These are phyloP conservation scores for Plagiodera versicolora DNA, from an alignment of 2,888 invertebrate species.

Conservation along the genomic window DNA sequence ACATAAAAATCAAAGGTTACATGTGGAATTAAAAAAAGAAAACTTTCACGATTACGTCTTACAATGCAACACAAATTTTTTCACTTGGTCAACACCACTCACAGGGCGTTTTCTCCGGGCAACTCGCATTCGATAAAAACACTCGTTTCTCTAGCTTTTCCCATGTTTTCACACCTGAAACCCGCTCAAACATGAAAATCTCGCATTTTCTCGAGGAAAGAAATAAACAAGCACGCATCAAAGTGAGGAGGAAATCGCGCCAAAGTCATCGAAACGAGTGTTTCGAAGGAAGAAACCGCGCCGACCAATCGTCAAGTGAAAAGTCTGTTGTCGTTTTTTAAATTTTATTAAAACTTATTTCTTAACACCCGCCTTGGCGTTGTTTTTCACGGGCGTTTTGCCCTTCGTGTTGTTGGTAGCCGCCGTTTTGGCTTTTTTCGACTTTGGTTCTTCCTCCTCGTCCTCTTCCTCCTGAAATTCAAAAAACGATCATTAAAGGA, in stretches of 20 bases:
- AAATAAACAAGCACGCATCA: too few species aligned
- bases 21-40: slow-evolving; percentile 30
- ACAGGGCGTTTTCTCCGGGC: too few species aligned
- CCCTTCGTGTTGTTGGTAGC: slow-evolving; percentile 74
- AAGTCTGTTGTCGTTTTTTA: neutral
- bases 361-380: slow-evolving; percentile 58
- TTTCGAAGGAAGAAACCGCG: too few species aligned
- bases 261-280: too few species aligned
- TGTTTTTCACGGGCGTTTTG: slow-evolving; percentile 63
- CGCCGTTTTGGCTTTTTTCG: slow-evolving; percentile 74
- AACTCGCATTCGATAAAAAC: too few species aligned
- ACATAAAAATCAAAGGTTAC: slow-evolving; percentile 33
- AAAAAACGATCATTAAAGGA: slow-evolving; percentile 16
- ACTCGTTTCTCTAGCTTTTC: too few species aligned
- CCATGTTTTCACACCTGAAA: too few species aligned
- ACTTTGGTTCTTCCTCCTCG: slow-evolving; percentile 76
- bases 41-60: slow-evolving; percentile 24
- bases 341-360: slow-evolving; percentile 55
- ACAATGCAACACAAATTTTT: slow-evolving; percentile 17
- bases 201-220: too few species aligned
- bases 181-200: too few species aligned
- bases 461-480: slow-evolving; percentile 64
- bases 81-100: neutral
- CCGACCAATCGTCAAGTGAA: neutral
- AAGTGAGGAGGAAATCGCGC: too few species aligned